Evolutionary conservation across 2,888 invertebrate genomes (phyloP).

Genomic region (Crepidodera aurea): DNA sequence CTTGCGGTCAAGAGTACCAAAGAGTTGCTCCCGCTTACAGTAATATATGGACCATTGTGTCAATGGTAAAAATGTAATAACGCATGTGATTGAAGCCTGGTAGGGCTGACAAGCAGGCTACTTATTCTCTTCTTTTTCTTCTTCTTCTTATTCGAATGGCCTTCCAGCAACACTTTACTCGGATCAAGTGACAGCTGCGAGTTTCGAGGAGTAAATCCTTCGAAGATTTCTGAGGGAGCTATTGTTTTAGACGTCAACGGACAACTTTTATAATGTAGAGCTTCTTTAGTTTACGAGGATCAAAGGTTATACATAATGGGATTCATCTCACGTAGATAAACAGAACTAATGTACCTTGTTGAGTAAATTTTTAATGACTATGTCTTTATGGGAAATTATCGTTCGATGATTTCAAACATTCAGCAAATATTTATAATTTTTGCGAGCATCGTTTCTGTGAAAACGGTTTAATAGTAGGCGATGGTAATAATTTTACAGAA

Average conservation of each 20-base stretch:
- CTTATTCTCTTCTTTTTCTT: slow-evolving; percentile 47
- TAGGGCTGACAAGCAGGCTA: slow-evolving; percentile 56
- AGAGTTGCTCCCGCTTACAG: slow-evolving; percentile 32
- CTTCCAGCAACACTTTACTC: slow-evolving; percentile 55
- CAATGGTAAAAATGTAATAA: slow-evolving; percentile 56
- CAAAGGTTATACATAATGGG: not conserved
- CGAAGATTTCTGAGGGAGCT: slow-evolving; percentile 20
- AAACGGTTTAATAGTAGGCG: too few relatives aligned
- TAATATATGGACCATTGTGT: slow-evolving; percentile 61
- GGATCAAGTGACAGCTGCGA: slow-evolving; percentile 50
- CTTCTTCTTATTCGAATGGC: slow-evolving; percentile 38
- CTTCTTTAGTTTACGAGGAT: not conserved
- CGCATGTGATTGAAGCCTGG: slow-evolving; percentile 58
- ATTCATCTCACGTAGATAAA: not conserved
- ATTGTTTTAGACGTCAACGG: slow-evolving; percentile 17
- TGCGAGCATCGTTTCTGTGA: too few relatives aligned
- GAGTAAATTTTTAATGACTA: too few relatives aligned
- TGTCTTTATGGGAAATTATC: too few relatives aligned
- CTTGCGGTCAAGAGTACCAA: slow-evolving; percentile 24
- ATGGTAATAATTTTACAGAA: too few relatives aligned
- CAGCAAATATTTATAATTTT: too few relatives aligned
- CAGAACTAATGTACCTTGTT: too few relatives aligned
- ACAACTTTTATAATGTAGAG: not conserved
- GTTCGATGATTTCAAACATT: too few relatives aligned
- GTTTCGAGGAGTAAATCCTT: slow-evolving; percentile 43